Conservation (phyloP, 2,113 vertebrate genomes). For the Eurystomus gularis region DNA sequence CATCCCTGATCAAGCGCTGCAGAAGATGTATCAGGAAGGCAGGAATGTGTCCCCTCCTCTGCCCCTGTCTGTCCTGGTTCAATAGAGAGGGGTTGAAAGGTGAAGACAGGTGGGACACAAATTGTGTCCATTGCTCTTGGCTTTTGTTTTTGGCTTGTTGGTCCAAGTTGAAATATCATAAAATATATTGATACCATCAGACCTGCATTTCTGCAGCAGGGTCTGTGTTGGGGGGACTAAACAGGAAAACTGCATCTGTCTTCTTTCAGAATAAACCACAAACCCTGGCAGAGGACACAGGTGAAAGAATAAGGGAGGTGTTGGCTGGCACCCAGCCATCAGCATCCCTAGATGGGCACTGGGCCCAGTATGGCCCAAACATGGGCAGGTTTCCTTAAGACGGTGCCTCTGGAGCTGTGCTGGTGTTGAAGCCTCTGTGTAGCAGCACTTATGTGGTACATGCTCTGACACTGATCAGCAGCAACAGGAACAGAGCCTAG, state of each 20-base stretch:
- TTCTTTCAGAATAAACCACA: not conserved
- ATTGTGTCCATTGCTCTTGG: not conserved
- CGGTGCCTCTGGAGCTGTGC: not conserved
- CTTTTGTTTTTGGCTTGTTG: not conserved
- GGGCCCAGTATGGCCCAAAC: not conserved
- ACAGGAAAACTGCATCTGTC: not conserved
- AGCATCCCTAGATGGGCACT: not conserved
- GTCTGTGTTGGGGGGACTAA: too few species aligned
- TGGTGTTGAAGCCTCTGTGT: not conserved
- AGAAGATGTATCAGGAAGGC: not conserved
- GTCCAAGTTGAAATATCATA: not conserved
- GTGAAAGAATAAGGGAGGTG: not conserved
- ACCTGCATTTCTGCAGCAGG: not conserved
- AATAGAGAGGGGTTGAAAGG: not conserved
- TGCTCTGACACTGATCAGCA: not conserved
- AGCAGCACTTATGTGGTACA: accelerated
- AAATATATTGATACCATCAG: accelerated
- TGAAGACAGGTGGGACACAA: not conserved
- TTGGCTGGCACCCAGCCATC: not conserved
- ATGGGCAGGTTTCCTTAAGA: not conserved
- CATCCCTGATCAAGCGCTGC: not conserved
- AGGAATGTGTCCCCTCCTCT: not conserved
- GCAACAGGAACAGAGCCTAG: not conserved
- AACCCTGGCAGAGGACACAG: not conserved
- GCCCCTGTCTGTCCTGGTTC: not conserved